Conservation (phyloP, 2,888 invertebrate genomes). For the Phorcus lineatus region DNA sequence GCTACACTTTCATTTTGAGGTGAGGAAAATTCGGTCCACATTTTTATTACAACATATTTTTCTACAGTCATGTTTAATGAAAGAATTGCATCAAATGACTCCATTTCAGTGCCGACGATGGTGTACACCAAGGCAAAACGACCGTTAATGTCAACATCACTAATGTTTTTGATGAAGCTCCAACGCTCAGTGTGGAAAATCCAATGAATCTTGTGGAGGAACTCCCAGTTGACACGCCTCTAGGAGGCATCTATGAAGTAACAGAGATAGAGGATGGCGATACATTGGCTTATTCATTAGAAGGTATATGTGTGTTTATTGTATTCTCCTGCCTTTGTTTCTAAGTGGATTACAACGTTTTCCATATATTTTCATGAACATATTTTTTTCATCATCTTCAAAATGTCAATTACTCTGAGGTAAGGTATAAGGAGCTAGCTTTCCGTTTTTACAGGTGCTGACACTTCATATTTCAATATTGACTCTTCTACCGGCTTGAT, state of each 20-base stretch:
- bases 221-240: background rate
- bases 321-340: no score
- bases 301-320: background rate
- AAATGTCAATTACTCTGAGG: no score
- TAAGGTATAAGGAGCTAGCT: no score
- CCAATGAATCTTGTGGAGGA: background rate
- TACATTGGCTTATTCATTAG: background rate
- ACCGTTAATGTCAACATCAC: background rate
- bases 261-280: slow-evolving; percentile 12
- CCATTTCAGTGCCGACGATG: slow-evolving; percentile 1
- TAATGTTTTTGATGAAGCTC: background rate
- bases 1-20: slow-evolving; percentile 1
- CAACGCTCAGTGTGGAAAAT: background rate
- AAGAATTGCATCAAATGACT: no score
- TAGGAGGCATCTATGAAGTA: slow-evolving; percentile 4
- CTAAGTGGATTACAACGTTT: no score
- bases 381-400: no score
- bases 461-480: background rate
- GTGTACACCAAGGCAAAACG: background rate
- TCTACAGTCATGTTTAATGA: no score
- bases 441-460: background rate
- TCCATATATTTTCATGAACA: no score
- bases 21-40: background rate
- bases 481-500: background rate
- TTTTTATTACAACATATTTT: no score